Base-by-base conservation (phyloP, 2,113 vertebrate species). In the Haemorhous mexicanus region DNA sequence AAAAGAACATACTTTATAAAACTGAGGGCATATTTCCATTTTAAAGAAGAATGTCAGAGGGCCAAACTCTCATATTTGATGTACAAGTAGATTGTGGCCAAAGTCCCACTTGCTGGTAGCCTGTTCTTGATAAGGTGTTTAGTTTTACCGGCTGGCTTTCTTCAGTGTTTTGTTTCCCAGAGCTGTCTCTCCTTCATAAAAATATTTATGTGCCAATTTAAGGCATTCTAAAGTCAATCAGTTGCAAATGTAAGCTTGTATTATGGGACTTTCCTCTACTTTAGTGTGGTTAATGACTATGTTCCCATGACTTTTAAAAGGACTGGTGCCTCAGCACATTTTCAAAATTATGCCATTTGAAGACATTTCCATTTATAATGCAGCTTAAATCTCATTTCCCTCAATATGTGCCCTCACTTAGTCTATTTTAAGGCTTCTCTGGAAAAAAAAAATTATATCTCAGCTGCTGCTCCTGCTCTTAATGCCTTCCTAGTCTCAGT, bases 301-400 rank as follows among this genome's bases (percentile, higher is more conserved):
- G 64, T 93, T 94, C 84, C 88, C 62, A 72, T 89, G 93, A 96
- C 88, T 96, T 92, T 88, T 91, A 90, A 96, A 96, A 61, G 92
- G 72, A 87, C 88, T 90, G 56, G 76, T 97, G 90, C 64, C 94
- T 84, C 93, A 95, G 90, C 83, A 90, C 49, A 95, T 90, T 97
- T 94, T 92, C 85, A 94, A 50, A 93, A 95, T 92, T 53, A 82
- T 68, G 81, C 68, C 91, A 52, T 91, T 91, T 94, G 73, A 95
- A 94, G 90, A 89, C 52, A 90, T 90, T 93, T 94, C 79, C 86
- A 92, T 89, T 93, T 94, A 94, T 95, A 96, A 96, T 87, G 93
- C 79, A 47, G 56, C 64, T 96, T 96, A 96, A 97, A 97, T 96
- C 76, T 93, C 44, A 95, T 96, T 96, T 96, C 66, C 68, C 47